These are phyloP conservation scores for Scomberomorus guttatus DNA, from an alignment of 2,797 vertebrate genomes.

Conservation along the genomic window DNA sequence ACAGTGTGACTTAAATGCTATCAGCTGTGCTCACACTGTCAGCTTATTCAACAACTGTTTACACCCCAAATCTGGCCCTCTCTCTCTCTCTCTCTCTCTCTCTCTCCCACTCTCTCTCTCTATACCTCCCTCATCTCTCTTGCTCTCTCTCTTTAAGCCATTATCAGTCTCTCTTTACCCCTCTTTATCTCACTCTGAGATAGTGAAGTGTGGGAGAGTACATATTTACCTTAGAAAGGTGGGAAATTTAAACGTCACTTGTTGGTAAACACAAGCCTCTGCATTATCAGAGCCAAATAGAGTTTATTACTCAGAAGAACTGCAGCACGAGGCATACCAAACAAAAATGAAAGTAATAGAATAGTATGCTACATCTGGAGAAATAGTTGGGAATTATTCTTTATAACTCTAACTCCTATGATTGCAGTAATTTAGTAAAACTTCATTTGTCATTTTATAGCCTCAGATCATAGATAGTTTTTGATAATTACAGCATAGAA, in stretches of 20 bases:
- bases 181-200: constrained; percentile 57
- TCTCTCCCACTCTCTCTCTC: constrained; percentile 42
- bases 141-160: constrained; percentile 32
- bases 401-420: neutral
- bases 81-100: neutral
- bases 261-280: constrained; percentile 73
- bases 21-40: constrained; percentile 90
- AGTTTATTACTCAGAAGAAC: constrained; percentile 46
- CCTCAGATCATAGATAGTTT: neutral
- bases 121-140: neutral
- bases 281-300: constrained; percentile 63
- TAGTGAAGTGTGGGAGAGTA: constrained; percentile 73
- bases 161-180: constrained; percentile 50
- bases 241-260: constrained; percentile 78
- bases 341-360: neutral
- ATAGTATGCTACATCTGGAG: constrained; percentile 2
- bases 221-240: constrained; percentile 80
- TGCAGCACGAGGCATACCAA: neutral
- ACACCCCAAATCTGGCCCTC: constrained; percentile 61
- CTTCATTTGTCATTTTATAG: neutral
- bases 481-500: neutral
- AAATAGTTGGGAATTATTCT: neutral
- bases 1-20: constrained; percentile 83
- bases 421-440: neutral
- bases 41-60: constrained; percentile 81